A percentile compares a stretch with the other conserved stretches of the same genome.
These are phyloP conservation scores for Drosophila ezoana DNA, from an alignment of 2,888 invertebrate genomes.

Conservation along the genomic window DNA sequence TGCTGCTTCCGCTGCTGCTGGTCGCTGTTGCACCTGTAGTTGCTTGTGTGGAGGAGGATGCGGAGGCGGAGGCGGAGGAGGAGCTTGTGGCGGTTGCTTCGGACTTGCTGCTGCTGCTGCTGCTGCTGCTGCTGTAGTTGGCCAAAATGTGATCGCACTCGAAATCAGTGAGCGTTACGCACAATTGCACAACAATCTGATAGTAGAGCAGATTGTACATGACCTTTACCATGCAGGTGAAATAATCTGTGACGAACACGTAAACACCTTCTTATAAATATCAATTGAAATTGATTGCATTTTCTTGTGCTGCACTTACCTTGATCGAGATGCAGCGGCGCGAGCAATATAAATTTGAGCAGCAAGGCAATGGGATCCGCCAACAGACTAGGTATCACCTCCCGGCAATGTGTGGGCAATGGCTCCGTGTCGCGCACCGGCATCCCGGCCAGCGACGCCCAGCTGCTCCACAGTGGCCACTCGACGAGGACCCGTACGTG, in stretches of 20 bases:
- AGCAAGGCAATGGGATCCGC: constrained; percentile 94
- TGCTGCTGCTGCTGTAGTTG: constrained; percentile 61
- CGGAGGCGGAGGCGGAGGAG: neutral
- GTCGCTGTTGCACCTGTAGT: neutral
- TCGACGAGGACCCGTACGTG: constrained; percentile 91
- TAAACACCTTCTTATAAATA: too few relatives aligned
- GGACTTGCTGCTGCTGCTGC: too few relatives aligned
- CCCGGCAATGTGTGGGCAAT: constrained; percentile 84
- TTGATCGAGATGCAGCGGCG: constrained; percentile 94
- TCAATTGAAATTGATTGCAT: too few relatives aligned
- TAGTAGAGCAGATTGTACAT: constrained; percentile 95
- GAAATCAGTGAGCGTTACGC: constrained; percentile 88
- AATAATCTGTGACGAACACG: constrained; percentile 89
- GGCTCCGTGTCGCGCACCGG: constrained; percentile 82
- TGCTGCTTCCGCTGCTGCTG: constrained; percentile 19
- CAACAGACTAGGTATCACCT: constrained; percentile 92
- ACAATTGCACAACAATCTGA: constrained; percentile 93
- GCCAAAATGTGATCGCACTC: constrained; percentile 87
- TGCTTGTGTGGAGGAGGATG: neutral
- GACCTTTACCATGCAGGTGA: constrained; percentile 93
- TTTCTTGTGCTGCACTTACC: constrained; percentile 86
- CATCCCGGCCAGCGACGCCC: constrained; percentile 85
- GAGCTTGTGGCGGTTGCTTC: constrained; percentile 16
- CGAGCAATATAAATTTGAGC: constrained; percentile 93
- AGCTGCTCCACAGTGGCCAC: constrained; percentile 87